Evolutionary conservation across 1,140 invertebrate genomes (phyloP), one percentile per base, ranked within the genome.

Genomic region (Ostrea denselamellosa): DNA sequence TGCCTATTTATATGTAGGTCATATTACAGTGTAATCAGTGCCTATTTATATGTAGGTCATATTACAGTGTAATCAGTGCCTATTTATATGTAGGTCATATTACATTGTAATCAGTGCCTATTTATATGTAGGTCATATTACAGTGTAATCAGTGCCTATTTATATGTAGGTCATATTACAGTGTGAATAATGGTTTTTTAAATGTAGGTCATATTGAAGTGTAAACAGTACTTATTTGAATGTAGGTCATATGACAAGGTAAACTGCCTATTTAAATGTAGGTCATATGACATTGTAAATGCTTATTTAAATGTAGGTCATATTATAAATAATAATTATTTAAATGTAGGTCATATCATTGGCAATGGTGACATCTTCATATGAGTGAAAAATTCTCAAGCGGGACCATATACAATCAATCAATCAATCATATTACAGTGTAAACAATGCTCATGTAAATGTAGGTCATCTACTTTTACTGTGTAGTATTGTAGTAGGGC

Each of bases 1-100:
- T 94, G 93, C 90, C 83, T 84, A 51, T 92, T 94, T 87, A 93
- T 93, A 81, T 94, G 93, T 93, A 90, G 91, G 92, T 14, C 19
- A 56, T 17, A n/a, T n/a, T n/a, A n/a, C 89, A 90, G 25, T 94
- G 93, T 88, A 90, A 89, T 86, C 85, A 90, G 34, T 94, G 93
- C 90, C 83, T 84, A 51, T 92, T 94, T 87, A 93, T 93, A 81
- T 94, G 93, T 93, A 90, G 91, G 92, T 14, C 19, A 56, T 17
- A n/a, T n/a, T n/a, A n/a, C 89, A 90, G 25, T 94, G 93, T 88
- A 90, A 89, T 86, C 85, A 90, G 34, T 94, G 93, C 90, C 83
- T 84, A 51, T 92, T 94, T 87, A 93, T 93, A 81, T 94, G 93
- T 93, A 90, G 91, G 92, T 14, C 19, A 56, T 17, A n/a, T n/a